Evolutionary conservation across 2,113 vertebrate species (phyloP).

Genomic region (Chaetops frenatus): DNA sequence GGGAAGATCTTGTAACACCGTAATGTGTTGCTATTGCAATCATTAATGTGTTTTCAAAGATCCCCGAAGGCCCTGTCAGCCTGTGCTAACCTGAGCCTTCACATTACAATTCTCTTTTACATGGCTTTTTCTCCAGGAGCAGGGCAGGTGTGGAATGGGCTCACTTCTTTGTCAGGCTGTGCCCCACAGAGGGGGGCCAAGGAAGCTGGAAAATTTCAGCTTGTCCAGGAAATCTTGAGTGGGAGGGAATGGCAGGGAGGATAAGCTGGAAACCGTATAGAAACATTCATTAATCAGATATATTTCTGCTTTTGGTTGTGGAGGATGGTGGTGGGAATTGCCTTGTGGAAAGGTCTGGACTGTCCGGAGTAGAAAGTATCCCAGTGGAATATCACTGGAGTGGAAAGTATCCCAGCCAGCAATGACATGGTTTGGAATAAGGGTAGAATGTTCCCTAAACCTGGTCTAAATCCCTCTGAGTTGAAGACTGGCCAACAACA

Average conservation of each 20-base stretch:
- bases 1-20: not conserved
- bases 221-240: not conserved
- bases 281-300: not conserved
- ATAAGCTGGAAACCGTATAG: not conserved
- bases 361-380: not conserved
- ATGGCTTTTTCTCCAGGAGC: not conserved
- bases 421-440: not conserved
- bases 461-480: not conserved
- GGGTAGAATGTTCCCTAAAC: not conserved
- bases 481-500: not conserved
- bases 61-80: not conserved
- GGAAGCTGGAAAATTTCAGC: not conserved
- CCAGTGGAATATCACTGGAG: too few relatives aligned
- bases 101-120: not conserved
- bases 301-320: not conserved
- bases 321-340: not conserved
- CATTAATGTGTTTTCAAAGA: not conserved
- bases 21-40: not conserved
- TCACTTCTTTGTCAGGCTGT: not conserved
- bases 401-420: not conserved
- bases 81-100: not conserved
- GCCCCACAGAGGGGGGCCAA: not conserved
- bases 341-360: not conserved
- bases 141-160: not conserved
- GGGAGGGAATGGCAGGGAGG: fast-evolving